A percentile compares a stretch with the other conserved stretches of the same genome.
Evolutionary conservation across 2,888 invertebrate genomes (phyloP).

Genomic region (Drosophila siamana): DNA sequence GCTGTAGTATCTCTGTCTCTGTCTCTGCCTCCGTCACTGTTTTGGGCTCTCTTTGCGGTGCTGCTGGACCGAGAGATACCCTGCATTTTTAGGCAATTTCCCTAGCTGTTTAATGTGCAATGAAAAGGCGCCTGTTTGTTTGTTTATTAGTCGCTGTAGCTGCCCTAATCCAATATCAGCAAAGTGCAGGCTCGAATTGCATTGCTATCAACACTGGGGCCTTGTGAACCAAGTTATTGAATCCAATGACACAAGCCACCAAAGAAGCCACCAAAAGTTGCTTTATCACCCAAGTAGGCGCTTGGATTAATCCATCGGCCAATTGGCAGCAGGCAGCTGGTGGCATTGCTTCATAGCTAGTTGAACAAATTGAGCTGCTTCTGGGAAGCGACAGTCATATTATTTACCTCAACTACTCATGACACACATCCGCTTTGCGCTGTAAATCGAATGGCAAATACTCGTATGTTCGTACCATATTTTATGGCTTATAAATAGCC

Average conservation of each 20-base stretch:
- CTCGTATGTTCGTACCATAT: conserved; percentile 9
- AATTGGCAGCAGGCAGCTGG: not conserved
- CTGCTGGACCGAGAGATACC: conserved; percentile 2
- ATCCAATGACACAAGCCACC: too few relatives aligned
- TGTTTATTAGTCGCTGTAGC: conserved; percentile 20
- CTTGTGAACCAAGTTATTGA: conserved; percentile 25
- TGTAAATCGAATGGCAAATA: conserved; percentile 27
- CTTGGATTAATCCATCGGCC: not conserved
- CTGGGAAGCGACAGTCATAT: conserved; percentile 27
- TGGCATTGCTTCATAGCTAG: conserved; percentile 19
- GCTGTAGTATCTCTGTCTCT: too few relatives aligned
- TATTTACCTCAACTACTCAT: conserved; percentile 34
- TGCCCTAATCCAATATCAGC: conserved; percentile 6
- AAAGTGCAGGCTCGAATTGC: conserved; percentile 12
- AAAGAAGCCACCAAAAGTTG: too few relatives aligned
- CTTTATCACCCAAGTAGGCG: too few relatives aligned
- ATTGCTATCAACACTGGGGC: conserved; percentile 14
- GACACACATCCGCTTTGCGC: conserved; percentile 60
- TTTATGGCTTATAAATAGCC: conserved; percentile 59
- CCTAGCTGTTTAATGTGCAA: conserved; percentile 7
- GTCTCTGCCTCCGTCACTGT: too few relatives aligned
- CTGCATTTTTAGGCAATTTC: not conserved
- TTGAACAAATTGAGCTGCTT: conserved; percentile 29
- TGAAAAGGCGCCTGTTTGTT: conserved; percentile 6
- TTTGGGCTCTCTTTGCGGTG: too few relatives aligned